Conservation (phyloP, 2,113 vertebrate genomes). For the Xenopus tropicalis region UCB_Xtro_10.0 CM004447.2:136570501-136571000, state of each 20-base stretch:
- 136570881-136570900: slow-evolving; percentile 43
- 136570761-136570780: slow-evolving; percentile 25
- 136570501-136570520: too few species aligned
- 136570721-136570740: slow-evolving; percentile 5
- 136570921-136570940: slow-evolving; percentile 43
- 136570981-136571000: slow-evolving; percentile 34
- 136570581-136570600: too few species aligned
- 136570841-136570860: slow-evolving; percentile 45
- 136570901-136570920: slow-evolving; percentile 41
- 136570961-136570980: slow-evolving; percentile 34
- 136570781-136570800: slow-evolving; percentile 20
- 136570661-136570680: too few species aligned
- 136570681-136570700: too few species aligned
- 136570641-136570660: too few species aligned
- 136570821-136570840: slow-evolving; percentile 42
- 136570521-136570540: too few species aligned
- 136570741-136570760: slow-evolving; percentile 27
- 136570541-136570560: too few species aligned
- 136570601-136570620: too few species aligned
- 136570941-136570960: slow-evolving; percentile 40
- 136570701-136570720: too few species aligned
- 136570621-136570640: too few species aligned
- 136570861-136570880: slow-evolving; percentile 44
- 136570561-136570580: too few species aligned
- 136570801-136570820: slow-evolving; percentile 44